Evolutionary conservation across 2,888 invertebrate genomes (phyloP).

Genomic region (Atrina japonica): DNA sequence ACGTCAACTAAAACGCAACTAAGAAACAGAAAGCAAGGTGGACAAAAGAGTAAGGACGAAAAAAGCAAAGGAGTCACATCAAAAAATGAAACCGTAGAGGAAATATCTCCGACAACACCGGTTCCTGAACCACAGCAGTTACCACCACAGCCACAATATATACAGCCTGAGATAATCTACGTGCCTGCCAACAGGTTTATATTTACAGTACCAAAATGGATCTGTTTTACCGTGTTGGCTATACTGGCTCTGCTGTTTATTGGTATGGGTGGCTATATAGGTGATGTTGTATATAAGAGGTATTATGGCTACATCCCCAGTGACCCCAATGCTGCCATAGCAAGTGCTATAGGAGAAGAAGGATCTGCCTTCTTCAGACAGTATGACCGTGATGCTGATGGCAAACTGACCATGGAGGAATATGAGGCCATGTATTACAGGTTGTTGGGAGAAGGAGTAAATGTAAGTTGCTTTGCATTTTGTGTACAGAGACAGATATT

Average conservation of each 20-base stretch:
- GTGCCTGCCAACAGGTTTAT: constrained; percentile 42
- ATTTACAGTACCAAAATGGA: constrained; percentile 49
- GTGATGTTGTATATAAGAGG: constrained; percentile 34
- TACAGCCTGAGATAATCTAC: constrained; percentile 27
- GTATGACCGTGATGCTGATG: constrained; percentile 73
- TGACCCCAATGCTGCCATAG: constrained; percentile 40
- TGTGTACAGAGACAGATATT: no score
- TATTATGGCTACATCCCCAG: constrained; percentile 14
- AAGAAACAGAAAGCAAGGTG: constrained; percentile 28
- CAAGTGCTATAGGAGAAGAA: constrained; percentile 58
- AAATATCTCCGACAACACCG: neutral
- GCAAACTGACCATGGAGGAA: constrained; percentile 69
- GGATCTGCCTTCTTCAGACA: constrained; percentile 68
- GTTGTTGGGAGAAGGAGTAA: constrained; percentile 58
- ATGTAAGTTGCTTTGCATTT: no score
- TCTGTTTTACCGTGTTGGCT: constrained; percentile 35
- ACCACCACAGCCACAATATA: constrained; percentile 17
- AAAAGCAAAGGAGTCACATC: neutral
- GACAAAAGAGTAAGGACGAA: constrained; percentile 17
- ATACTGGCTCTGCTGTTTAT: constrained; percentile 35
- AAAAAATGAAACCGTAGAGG: constrained; percentile 1
- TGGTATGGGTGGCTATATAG: constrained; percentile 33
- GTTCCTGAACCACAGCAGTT: constrained; percentile 4
- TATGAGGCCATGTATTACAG: constrained; percentile 72
- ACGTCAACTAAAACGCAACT: constrained; percentile 23